Evolutionary conservation across 2,797 vertebrate species (phyloP).

Genomic region (Sebastes kiyomatsui): DNA sequence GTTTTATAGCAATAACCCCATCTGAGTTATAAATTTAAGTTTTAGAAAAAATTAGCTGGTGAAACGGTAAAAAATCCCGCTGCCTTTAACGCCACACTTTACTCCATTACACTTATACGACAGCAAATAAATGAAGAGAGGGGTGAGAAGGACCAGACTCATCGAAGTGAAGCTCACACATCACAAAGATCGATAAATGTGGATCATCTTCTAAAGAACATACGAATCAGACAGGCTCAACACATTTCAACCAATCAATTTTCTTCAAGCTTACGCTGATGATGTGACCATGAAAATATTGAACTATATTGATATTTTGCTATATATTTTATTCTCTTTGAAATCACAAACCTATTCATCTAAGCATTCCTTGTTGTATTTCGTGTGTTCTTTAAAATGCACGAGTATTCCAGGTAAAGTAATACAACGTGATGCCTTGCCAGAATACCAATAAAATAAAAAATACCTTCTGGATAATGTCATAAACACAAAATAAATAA

Average conservation of each 20-base stretch:
- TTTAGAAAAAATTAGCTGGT: neutral
- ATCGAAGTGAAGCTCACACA: constrained; percentile 15
- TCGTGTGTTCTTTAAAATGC: neutral
- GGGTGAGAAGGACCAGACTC: neutral
- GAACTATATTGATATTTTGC: neutral
- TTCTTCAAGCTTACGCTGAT: neutral
- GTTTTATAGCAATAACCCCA: neutral
- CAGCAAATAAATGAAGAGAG: neutral
- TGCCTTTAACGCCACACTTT: neutral
- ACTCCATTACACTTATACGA: neutral
- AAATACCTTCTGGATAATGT: neutral
- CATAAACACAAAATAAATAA: neutral
- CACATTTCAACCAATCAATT: neutral
- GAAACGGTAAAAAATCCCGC: neutral
- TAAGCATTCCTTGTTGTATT: neutral
- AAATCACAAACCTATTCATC: neutral
- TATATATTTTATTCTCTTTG: neutral
- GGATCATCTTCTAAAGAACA: constrained; percentile 4
- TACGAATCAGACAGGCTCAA: neutral
- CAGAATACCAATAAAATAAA: neutral
- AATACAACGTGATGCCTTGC: neutral
- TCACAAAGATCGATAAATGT: constrained; percentile 33
- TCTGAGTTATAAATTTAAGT: neutral
- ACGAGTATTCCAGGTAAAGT: neutral
- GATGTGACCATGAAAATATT: neutral